Conservation (phyloP, 2,113 vertebrate genomes). For the Tragelaphus scriptus region DNA sequence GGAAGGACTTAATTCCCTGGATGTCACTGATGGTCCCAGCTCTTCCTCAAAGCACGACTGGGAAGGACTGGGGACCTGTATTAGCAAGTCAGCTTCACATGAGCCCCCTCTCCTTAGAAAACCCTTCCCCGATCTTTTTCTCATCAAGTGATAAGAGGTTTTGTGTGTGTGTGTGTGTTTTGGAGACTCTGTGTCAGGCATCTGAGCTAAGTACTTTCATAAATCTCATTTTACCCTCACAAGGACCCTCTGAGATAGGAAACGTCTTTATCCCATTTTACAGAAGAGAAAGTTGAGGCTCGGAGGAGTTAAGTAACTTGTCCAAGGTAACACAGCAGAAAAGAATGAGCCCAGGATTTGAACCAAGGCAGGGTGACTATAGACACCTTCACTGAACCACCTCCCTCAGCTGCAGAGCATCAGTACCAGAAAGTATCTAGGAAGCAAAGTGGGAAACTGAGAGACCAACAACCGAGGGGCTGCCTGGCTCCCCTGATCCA, state of each 20-base stretch:
- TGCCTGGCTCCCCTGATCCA: accelerated
- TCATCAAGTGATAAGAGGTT: not conserved
- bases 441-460: not conserved
- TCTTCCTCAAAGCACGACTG: not conserved
- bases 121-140: too few species aligned
- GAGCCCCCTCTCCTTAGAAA: not conserved
- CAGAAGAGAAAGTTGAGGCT: not conserved
- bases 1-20: not conserved
- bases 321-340: not conserved
- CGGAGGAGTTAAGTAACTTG: not conserved
- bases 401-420: not conserved
- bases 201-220: not conserved
- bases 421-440: not conserved
- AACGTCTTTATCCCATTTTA: not conserved
- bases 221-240: not conserved
- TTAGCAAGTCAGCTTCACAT: not conserved
- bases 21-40: not conserved
- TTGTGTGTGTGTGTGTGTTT: not conserved
- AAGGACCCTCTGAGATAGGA: not conserved
- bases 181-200: not conserved
- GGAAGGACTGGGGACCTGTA: not conserved
- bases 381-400: not conserved
- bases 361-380: not conserved
- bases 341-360: not conserved
- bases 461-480: not conserved